These are phyloP conservation scores for Cyphomyrus discorhynchus DNA, from an alignment of 2,113 vertebrate species.

Conservation along the genomic window DNA sequence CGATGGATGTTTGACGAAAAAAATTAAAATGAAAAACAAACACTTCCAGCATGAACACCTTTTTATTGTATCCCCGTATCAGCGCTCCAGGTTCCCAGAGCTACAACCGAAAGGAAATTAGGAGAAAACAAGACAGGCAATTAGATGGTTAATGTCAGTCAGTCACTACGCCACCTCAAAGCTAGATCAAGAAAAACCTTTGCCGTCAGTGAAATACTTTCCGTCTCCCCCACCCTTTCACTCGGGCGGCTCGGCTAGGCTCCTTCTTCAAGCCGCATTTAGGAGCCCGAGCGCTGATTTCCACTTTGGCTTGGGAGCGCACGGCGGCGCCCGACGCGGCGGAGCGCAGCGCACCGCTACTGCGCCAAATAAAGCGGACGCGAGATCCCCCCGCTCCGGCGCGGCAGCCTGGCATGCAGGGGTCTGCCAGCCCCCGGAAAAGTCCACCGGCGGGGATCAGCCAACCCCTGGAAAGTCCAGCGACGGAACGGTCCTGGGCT, in stretches of 20 bases:
- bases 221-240: conserved; percentile 47
- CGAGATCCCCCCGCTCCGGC: conserved; percentile 69
- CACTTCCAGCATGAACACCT: conserved; percentile 51
- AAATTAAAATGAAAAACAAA: conserved; percentile 35
- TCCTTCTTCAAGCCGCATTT: conserved; percentile 63
- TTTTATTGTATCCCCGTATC: conserved; percentile 44
- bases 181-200: conserved; percentile 74
- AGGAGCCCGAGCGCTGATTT: conserved; percentile 58
- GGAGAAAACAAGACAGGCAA: conserved; percentile 64
- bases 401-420: conserved; percentile 71
- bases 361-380: conserved; percentile 56
- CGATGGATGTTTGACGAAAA: conserved; percentile 44
- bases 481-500: conserved; percentile 69
- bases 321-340: conserved; percentile 63
- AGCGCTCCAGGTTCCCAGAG: conserved; percentile 45
- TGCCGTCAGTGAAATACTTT: conserved; percentile 69
- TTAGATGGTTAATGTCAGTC: conserved; percentile 85
- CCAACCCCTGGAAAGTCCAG: conserved; percentile 64
- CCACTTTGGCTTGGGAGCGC: conserved; percentile 41
- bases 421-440: conserved; percentile 53
- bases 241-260: conserved; percentile 57
- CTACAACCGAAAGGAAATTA: conserved; percentile 58
- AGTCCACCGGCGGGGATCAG: conserved; percentile 67
- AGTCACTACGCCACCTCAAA: conserved; percentile 82
- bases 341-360: conserved; percentile 57